Evolutionary conservation across 2,797 vertebrate genomes (phyloP), one percentile per base, ranked within the genome.

Genomic region (Paramormyrops hopkinsi): DNA sequence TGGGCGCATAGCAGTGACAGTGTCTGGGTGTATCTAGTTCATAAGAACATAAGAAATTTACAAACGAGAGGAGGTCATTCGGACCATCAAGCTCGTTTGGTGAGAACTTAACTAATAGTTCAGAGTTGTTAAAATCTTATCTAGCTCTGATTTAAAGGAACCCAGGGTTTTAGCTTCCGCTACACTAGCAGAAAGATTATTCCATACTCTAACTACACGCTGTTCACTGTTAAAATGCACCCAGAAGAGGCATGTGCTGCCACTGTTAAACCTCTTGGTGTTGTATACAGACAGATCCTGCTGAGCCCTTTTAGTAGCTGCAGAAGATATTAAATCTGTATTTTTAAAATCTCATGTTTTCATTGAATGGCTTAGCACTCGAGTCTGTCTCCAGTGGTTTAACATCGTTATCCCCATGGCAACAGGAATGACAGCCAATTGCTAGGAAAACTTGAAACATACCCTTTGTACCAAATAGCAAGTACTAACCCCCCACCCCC

Each of bases 391-490:
- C 50, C 11, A 54, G 48, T 86, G 85, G 84, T 17, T 7, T 17
- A 65, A 48, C 33, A 17, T 22, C 0, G 5, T 54, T 46, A 33
- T 59, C 46, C 6, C 82, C 44, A 12, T 89, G n/a, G 5, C 88
- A 50, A 56, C 88, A 65, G 88, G 41, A 48, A 69, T 50, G 88
- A 85, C 88, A 85, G 79, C 82, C 88, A 50, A 25, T 56, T 51
- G 88, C 56, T 22, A 76, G 82, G 56, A 65, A 50, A 82, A 83
- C 12, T 33, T 89, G 33, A 54, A 33, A 17, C 41, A n/a, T 22
- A 29, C 9, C 44, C n/a, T 85, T 85, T 89, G 79, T 89, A 76
- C 53, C 79, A 82, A 85, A 89, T 84, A 83, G 51, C 88, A 56
- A 82, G 76, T 56, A 22, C 37, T 84, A 51, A 29, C 76, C 17